Base-by-base conservation (phyloP, 2,797 vertebrate species). In the Notolepis coatsorum region DNA sequence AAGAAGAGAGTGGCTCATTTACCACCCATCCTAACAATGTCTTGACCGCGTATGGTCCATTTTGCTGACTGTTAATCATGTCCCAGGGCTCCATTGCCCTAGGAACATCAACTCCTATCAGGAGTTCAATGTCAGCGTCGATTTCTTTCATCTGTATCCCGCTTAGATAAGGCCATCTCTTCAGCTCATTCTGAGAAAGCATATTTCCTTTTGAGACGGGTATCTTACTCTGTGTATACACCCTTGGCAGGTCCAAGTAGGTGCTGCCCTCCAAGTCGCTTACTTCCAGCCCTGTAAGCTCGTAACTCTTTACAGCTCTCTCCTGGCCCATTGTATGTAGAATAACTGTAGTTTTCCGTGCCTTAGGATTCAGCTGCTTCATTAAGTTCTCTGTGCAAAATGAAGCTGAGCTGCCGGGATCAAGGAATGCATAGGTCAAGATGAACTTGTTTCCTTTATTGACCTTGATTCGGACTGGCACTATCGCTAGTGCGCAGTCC, bases 1-100 rank as follows among this genome's bases (percentile, higher is more conserved):
- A 43, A 25, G 8, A 9, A 17, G 13, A 25, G 7, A 64, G 39
- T 42, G 65, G 54, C 6, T 60, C 46, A 37, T 38, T 73, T 1
- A 73, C 52, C 39, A 59, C 47, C 64, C 64, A 68, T 58, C 42
- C 59, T 23, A 68, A 12, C 0, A 42, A 1, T 5, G 59, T 68
- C 9, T 49, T 31, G 2, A 73, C 39, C 35, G 55, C 58, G 24
- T 55, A 62, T 3, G 60, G 54, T 38, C 67, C 48, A n/a, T 70
- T 39, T 13, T 5, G 31, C 20, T 64, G n/a, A 18, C 54, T 64
- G 10, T 59, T 64, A 1, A 71, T 33, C 17, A 61, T 24, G 3
- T 59, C 6, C 68, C 51, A 65, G 1, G 46, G 53, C 38, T 71
- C 53, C 38, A 63, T 68, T 1, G 38, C 64, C 3, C 38, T 43